Evolutionary conservation across 2,888 invertebrate species (phyloP).

Genomic region (Epistrophe eligans): DNA sequence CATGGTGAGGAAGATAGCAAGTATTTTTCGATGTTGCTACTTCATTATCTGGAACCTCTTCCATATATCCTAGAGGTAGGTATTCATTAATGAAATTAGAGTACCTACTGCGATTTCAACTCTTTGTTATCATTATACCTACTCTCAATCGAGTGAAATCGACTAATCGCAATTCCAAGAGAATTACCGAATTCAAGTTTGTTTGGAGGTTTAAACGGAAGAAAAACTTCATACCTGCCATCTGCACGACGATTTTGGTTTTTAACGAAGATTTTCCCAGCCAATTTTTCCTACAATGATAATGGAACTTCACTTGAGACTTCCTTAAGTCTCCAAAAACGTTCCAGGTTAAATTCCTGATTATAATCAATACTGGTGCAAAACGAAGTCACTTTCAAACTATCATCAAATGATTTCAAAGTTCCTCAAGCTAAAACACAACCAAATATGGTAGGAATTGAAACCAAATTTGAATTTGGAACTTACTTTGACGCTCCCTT

Average conservation of each 20-base stretch:
- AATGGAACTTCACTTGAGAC: background rate
- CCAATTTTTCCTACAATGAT: constrained; percentile 13
- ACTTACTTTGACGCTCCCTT: no score
- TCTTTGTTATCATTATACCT: constrained; percentile 23
- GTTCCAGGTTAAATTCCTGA: constrained; percentile 12
- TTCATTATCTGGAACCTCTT: background rate
- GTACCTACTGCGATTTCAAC: constrained; percentile 40
- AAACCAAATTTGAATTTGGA: no score
- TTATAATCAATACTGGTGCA: background rate
- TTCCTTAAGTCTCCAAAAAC: constrained; percentile 24
- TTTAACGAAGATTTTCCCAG: constrained; percentile 6
- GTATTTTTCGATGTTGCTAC: no score
- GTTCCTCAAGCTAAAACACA: no score
- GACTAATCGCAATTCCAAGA: constrained; percentile 31
- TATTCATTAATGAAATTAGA: constrained; percentile 36
- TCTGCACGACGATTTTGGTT: background rate
- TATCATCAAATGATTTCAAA: no score
- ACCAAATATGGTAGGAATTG: no score
- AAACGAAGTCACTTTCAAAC: background rate
- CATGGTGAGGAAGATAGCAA: no score
- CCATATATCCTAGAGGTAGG: constrained; percentile 3
- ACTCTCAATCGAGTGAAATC: constrained; percentile 34
- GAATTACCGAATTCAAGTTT: constrained; percentile 12
- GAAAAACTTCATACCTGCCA: background rate
- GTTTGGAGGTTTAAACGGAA: background rate